Percentiles rank a stretch among this genome's conserved stretches.
phyloP scores from a whole-genome alignment of 2,113 vertebrate genomes.

The Mormoops blainvillei region DNA sequence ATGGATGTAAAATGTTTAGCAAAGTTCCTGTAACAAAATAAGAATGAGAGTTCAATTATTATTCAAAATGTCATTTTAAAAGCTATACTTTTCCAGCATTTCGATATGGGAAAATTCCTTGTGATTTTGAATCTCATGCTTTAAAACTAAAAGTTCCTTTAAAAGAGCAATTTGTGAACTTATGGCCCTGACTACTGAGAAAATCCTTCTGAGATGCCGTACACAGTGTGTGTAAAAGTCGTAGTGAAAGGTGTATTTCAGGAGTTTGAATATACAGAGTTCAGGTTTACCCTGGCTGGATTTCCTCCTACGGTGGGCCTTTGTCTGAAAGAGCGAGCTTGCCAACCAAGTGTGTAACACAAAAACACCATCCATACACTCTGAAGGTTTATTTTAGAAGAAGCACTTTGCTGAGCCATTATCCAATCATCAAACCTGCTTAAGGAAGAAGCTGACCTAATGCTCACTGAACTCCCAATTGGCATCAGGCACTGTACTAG shows the following conservation, averaged over 20 bases:
- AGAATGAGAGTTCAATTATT: background rate
- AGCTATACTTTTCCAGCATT: background rate
- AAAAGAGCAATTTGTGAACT: background rate
- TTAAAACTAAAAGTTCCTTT: background rate
- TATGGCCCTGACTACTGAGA: background rate
- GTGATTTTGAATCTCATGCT: background rate
- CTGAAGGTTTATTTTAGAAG: conserved; percentile 35
- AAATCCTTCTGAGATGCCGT: background rate
- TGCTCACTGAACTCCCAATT: background rate
- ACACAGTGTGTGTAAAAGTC: background rate
- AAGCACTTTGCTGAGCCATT: background rate
- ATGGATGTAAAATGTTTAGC: background rate
- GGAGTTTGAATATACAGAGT: background rate
- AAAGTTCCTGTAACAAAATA: background rate
- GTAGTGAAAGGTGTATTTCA: background rate
- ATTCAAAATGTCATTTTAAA: background rate
- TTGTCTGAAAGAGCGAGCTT: background rate
- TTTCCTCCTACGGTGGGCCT: background rate
- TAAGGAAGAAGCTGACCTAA: background rate
- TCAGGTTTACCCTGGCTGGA: background rate
- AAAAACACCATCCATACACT: background rate
- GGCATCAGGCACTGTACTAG: background rate
- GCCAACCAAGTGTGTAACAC: background rate
- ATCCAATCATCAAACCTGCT: background rate
- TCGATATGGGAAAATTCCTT: background rate